Evolutionary conservation across 2,797 vertebrate species (phyloP).

Genomic region (Ciconia nigra): DNA sequence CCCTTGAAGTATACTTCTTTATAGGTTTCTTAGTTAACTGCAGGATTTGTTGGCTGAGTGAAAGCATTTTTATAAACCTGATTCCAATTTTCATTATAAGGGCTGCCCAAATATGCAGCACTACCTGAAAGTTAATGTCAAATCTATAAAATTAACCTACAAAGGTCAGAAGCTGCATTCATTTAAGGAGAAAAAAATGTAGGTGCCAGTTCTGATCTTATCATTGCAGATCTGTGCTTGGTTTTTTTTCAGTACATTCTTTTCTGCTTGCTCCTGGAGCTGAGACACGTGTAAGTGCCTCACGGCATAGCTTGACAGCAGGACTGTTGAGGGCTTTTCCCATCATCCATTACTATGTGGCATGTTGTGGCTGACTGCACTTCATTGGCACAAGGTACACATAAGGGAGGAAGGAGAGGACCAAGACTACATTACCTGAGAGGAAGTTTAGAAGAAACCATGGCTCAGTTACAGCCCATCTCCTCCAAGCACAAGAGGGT

Average conservation of each 20-base stretch:
- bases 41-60: neutral
- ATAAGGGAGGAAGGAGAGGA: neutral
- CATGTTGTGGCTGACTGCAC: neutral
- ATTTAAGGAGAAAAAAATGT: neutral
- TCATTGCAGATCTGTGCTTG: neutral
- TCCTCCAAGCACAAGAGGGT: neutral
- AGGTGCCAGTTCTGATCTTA: neutral
- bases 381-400: fast-evolving
- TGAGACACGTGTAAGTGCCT: neutral
- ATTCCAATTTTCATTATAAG: neutral
- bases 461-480: neutral
- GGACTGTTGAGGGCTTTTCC: neutral
- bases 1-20: neutral
- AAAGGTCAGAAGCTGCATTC: neutral
- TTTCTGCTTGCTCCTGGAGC: neutral
- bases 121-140: neutral
- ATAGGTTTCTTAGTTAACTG: neutral
- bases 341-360: no score
- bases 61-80: neutral
- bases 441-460: neutral
- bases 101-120: neutral
- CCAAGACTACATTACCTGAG: neutral
- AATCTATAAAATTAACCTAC: neutral
- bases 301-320: neutral
- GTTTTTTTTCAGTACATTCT: neutral